Evolutionary conservation across 2,888 invertebrate species (phyloP), one percentile per base, ranked within the genome.

Genomic region (Mycogona germanica): DNA sequence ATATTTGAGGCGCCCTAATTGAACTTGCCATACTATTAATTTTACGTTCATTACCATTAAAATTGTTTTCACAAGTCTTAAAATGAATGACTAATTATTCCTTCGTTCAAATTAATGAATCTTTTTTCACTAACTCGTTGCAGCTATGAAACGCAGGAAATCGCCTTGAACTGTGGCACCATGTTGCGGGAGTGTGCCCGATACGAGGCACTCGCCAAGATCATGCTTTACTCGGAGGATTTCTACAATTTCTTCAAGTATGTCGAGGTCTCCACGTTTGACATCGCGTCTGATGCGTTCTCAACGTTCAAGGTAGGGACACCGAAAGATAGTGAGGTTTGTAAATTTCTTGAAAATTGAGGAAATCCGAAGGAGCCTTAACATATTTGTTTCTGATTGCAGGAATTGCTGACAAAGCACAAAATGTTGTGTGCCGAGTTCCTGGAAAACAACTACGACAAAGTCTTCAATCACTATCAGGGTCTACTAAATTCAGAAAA

Each of bases 211-310:
- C 76, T 99, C 70, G 96, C 97, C 59, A 96, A 96, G 77, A 93
- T 97, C 63, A 91, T 99, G 84, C 79, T 99, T 65, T 84, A 92
- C 75, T 91, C 93, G 58, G 91, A 93, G 64, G 91, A 95, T 72
- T 99, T 99, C 78, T 98, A 95, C 74, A 92, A 96, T 76, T 98
- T 99, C 79, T 99, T 99, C 76, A 84, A 87, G 73, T 99, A 97
- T 72, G 97, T 99, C 66, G 98, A 99, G 78, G 92, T 97, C 64
- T 96, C 97, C 63, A 97, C 97, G 62, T 99, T 99, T 78, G 98
- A 99, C 79, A 97, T 99, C 70, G 98, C 98, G 70, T 97, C 97
- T 63, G 98, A 99, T 83, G 98, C 98, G 75, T 99, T 99, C 78
- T 93, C 97, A 71, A 98, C 98, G 63, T 98, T 99, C 79, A 99